Base-by-base conservation (phyloP, 2,113 vertebrate species). In the Nesospiza acunhae region DNA sequence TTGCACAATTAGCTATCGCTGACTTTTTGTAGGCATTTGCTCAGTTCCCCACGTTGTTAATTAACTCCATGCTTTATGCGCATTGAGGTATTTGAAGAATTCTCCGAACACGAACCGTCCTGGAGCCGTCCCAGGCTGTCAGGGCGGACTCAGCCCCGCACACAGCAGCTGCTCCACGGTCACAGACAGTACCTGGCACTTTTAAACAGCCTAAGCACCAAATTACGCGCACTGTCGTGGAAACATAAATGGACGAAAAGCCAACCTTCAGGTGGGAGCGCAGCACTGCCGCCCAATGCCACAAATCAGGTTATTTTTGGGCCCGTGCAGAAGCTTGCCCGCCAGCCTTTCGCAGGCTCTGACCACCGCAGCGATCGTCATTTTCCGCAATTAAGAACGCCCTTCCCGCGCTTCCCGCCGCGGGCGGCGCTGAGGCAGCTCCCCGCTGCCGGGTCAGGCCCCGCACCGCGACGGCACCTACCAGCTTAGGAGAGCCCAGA, bases 41-140 rank as follows among this genome's bases (percentile, higher is more conserved):
- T 50, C 63, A 21, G 33, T 17, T 12, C 20, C 19, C 15, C 59
- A 22, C 6, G 5, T 2, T 26, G 33, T 28, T 31, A 20, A 70
- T 39, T n/a, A 67, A 18, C 6, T 19, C 21, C 37, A 8, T 0
- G 12, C 11, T 49, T 55, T 30, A 49, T 3, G n/a, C 5, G 6
- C 8, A 72, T 0, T 9, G 64, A 86, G 18, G n/a, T 37, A 30
- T n/a, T 22, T 31, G 5, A 59, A 26, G 50, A 67, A 46, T 15
- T 6, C 24, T 4, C 41, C 44, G 2, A 21, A 39, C 1, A 16
- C 1, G 4, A 31, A 4, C 35, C 5, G 15, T 13, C 10, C 55
- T 2, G 2, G 9, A 21, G 53, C 53, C 24, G 47, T 13, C 15
- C 42, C n/a, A 20, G 5, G 72, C 63, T 53, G 53, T 44, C 37